Evolutionary conservation across 2,113 vertebrate species (phyloP).

Genomic region (Morone saxatilis): DNA sequence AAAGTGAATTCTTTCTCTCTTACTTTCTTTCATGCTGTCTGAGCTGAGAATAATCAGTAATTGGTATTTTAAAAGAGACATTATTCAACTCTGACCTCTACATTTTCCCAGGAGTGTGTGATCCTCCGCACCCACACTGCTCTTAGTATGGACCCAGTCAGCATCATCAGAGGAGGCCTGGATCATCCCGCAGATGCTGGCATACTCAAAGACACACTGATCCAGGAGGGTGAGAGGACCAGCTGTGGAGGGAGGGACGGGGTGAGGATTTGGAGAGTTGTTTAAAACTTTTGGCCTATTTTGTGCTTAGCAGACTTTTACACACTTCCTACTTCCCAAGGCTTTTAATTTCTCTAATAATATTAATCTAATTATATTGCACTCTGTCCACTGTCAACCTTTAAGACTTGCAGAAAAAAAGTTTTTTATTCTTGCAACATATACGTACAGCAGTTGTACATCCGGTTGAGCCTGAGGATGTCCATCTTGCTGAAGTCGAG

Average conservation of each 20-base stretch:
- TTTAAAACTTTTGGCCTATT: not conserved
- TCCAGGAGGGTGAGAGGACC: slow-evolving; percentile 90
- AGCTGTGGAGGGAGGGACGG: slow-evolving; percentile 72
- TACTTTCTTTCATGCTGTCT: not conserved
- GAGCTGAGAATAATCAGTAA: not conserved
- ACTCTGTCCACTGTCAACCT: not conserved
- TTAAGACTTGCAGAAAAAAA: not conserved
- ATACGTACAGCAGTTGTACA: slow-evolving; percentile 95
- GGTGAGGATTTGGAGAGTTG: not conserved
- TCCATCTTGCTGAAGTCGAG: slow-evolving; percentile 91
- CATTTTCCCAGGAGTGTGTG: slow-evolving; percentile 88
- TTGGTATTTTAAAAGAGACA: not conserved
- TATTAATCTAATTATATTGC: not conserved
- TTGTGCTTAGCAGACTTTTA: not conserved
- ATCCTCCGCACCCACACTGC: slow-evolving; percentile 72
- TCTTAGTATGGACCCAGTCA: slow-evolving; percentile 86
- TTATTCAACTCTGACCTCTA: slow-evolving; percentile 82
- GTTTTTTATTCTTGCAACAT: not conserved
- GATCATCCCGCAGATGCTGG: slow-evolving; percentile 94
- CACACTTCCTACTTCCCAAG: not conserved
- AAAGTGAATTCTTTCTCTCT: not conserved
- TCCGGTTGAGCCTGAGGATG: slow-evolving; percentile 89
- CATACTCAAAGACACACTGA: slow-evolving; percentile 90
- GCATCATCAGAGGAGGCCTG: slow-evolving; percentile 84
- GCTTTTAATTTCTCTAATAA: no score